Conservation (phyloP, 2,797 vertebrate genomes). For the Somateria mollissima region DNA sequence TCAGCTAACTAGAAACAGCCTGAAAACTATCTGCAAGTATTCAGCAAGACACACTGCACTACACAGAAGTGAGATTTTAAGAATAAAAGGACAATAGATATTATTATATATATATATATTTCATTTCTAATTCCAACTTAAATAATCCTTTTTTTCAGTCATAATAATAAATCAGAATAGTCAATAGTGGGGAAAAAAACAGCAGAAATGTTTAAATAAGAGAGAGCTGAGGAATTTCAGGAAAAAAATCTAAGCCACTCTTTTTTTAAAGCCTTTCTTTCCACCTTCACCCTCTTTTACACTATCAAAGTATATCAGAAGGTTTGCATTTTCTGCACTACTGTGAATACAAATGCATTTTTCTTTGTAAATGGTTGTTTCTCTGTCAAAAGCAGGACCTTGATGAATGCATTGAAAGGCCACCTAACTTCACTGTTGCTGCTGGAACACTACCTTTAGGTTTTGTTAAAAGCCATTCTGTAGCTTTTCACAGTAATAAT, state of each 20-base stretch:
- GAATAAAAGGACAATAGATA: neutral
- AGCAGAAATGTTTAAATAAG: neutral
- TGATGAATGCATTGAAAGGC: neutral
- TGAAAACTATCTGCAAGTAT: neutral
- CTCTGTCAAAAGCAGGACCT: neutral
- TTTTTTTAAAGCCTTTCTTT: neutral
- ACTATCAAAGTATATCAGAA: neutral
- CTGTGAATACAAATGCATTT: neutral
- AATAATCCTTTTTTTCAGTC: neutral
- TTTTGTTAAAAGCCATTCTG: neutral
- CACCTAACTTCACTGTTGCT: neutral
- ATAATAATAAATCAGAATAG: neutral
- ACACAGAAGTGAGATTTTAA: neutral
- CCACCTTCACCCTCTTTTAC: neutral
- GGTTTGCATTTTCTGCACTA: neutral
- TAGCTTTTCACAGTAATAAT: neutral
- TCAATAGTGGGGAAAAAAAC: neutral
- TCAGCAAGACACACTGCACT: neutral
- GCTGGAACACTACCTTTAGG: neutral
- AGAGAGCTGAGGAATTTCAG: neutral
- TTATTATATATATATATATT: neutral
- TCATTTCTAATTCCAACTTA: no score
- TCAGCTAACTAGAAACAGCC: neutral
- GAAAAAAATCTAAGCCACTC: neutral
- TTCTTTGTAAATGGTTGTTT: neutral